Evolutionary conservation across 2,113 vertebrate genomes (phyloP), one percentile per base, ranked within the genome.

Genomic region (Chamaea fasciata): DNA sequence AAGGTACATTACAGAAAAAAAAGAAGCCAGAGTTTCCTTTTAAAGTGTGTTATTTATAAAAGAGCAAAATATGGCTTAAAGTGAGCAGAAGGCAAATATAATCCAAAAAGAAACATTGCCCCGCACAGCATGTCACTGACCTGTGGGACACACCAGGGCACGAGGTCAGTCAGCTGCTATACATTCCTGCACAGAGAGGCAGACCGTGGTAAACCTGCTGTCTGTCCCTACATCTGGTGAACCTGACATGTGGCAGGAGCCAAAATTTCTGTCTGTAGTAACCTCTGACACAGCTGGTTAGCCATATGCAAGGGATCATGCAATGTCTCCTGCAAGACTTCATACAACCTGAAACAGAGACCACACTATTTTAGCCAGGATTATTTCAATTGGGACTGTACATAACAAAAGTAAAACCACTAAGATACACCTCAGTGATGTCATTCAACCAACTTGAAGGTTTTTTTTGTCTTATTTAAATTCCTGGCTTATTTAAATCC

Each of bases 181-280:
- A 57, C n/a, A 12, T 47, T 47, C n/a, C 60, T 74, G 28, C 3
- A 1, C 2, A 67, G 50, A 53, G 46, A 49, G 28, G 31, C 37
- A 4, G 4, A 70, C 24, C 3, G 2, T 17, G 17, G 8, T 9
- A 68, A 49, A 77, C 5, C 56, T 5, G 1, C 8, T 33, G 26
- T 35, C 59, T 57, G 67, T 65, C 55, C 41, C 62, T 28, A 7
- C 23, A n/a, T 5, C 0, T 63, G 68, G 16, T n/a, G 50, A 86
- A 75, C 28, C 9, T 46, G 65, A 79, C 44, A 44, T 1, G 0
- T 35, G 52, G 27, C 11, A 56, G 83, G 53, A 63, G 44, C 41
- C 83, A 68, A 3, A 17, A 11, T 10, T 57, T 83, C 49, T 24
- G 0, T 37, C 44, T 65, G 44, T 37, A 64, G n/a, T 50, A 49